Conservation (phyloP, 2,888 invertebrate species). For the Lochmaea crataegi region DNA sequence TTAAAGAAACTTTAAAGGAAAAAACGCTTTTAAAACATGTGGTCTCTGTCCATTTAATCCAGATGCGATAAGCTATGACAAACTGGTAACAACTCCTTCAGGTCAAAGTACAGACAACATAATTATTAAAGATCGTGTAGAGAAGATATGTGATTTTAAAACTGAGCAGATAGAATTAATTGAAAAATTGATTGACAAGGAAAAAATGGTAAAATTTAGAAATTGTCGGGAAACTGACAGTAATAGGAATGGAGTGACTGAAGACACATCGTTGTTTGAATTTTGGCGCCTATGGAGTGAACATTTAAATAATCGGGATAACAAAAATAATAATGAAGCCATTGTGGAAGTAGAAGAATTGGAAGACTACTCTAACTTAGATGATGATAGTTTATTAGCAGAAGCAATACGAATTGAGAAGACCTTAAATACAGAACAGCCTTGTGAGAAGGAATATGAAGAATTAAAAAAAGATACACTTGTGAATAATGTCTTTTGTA, state of each 20-base stretch:
- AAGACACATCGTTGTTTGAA: not conserved
- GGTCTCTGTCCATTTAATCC: conserved; percentile 15
- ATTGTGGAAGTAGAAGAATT: not conserved
- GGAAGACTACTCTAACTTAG: not conserved
- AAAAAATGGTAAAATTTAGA: not conserved
- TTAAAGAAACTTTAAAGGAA: conserved; percentile 15
- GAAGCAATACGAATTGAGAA: not conserved
- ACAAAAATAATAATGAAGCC: not conserved
- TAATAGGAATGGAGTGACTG: not conserved
- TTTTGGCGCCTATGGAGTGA: not conserved
- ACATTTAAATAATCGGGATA: not conserved
- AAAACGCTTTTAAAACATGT: conserved; percentile 31
- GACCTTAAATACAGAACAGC: not conserved
- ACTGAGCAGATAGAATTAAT: not conserved
- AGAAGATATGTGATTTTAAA: not conserved
- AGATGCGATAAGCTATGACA: conserved; percentile 8
- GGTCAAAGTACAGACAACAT: not conserved
- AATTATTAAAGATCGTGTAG: not conserved
- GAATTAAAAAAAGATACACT: not conserved
- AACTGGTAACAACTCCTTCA: conserved; percentile 9
- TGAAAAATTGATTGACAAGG: not conserved
- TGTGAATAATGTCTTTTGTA: not conserved
- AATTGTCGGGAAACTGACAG: not conserved
- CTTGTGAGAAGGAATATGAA: not conserved
- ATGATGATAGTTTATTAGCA: not conserved